A percentile compares a stretch with the other conserved stretches of the same genome.
Evolutionary conservation across 1,140 invertebrate species (phyloP).

Genomic region (Brachionus koreanus): DNA sequence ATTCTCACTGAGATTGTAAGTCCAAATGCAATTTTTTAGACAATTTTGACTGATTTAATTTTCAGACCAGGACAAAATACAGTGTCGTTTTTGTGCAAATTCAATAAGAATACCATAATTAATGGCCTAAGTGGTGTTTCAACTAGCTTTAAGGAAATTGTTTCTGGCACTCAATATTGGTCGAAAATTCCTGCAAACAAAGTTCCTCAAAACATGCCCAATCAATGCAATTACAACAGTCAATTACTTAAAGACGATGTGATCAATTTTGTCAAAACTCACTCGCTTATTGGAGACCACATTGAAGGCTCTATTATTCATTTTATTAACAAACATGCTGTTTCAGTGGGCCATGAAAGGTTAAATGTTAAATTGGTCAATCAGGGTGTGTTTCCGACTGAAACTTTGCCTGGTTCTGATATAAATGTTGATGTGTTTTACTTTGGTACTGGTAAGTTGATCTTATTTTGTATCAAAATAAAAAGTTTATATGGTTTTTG

Average conservation of each 20-base stretch:
- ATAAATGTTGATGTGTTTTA: neutral
- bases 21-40: too few relatives aligned
- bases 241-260: neutral
- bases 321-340: slow-evolving; percentile 4
- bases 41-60: neutral
- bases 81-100: slow-evolving; percentile 36
- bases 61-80: slow-evolving; percentile 11
- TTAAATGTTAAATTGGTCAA: neutral
- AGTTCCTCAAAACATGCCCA: neutral
- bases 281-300: slow-evolving; percentile 15
- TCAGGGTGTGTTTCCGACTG: neutral
- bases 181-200: neutral
- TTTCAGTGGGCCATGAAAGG: neutral
- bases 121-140: neutral
- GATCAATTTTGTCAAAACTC: slow-evolving; percentile 33
- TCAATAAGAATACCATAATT: neutral
- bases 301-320: slow-evolving; percentile 32
- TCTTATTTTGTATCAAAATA: neutral
- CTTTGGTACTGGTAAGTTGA: slow-evolving; percentile 4
- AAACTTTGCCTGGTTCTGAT: neutral
- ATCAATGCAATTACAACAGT: slow-evolving; percentile 35
- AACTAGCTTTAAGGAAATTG: slow-evolving; percentile 35
- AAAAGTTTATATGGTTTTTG: too few relatives aligned
- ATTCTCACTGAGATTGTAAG: slow-evolving; percentile 16
- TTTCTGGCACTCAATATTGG: slow-evolving; percentile 33